Evolutionary conservation across 2,113 vertebrate species (phyloP), one percentile per base, ranked within the genome.

Genomic region (Pachypanchax playfairii): DNA sequence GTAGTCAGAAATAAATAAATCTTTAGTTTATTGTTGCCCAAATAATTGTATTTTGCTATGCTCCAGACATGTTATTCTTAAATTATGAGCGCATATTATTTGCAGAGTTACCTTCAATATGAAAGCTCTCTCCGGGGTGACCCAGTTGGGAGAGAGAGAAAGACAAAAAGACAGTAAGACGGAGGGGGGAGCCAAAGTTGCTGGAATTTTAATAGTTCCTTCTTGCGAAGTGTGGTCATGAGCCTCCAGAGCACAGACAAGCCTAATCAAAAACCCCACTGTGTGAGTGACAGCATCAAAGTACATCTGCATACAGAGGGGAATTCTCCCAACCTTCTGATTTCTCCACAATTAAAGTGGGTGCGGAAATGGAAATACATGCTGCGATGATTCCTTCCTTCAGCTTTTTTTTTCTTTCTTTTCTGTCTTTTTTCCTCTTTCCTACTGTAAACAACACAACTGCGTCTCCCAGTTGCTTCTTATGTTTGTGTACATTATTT

Each of bases 201-300:
- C 20, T 61, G 49, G 21, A 63, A 63, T 84, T 87, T 80, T 83
- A 82, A 79, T 86, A 70, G 75, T 43, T 71, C 58, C 47, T 41
- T 51, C 53, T 62, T 78, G 65, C 80, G 65, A 71, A 84, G 70
- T 67, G 67, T 84, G 79, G 77, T 83, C 85, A 77, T 25, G 62
- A 78, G 65, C 76, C 73, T 73, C 65, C 49, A 46, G 41, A 61
- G 82, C 70, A 25, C 59, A 76, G 70, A 79, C 70, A 38, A 68
- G 73, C 48, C 78, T 79, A 83, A 87, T 85, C 87, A 88, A 86
- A 87, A 80, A 71, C 75, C 59, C 59, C 80, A 62, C 70, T 4
- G 63, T 36, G 77, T 83, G 85, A 89, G 79, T 84, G 87, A 84
- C 83, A 75, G 87, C 82, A 83, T 87, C 83, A 89, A 86, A 89